Conservation (phyloP, 1,140 invertebrate species). For the Bombus huntii region DNA sequence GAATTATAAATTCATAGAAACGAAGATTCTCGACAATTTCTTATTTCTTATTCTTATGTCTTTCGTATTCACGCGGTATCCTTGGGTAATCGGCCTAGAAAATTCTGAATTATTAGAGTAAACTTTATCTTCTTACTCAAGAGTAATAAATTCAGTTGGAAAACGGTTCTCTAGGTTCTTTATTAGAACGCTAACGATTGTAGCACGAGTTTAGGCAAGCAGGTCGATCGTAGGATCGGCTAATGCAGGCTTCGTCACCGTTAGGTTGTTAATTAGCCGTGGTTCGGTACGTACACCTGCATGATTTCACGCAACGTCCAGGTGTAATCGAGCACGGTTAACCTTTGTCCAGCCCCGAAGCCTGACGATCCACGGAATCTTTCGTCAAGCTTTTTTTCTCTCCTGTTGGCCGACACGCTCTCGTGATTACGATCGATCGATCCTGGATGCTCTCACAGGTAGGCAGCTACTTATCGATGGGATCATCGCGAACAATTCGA, state of each 20-base stretch:
- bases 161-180: background rate
- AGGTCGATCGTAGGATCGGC: constrained; percentile 42
- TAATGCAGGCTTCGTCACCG: constrained; percentile 58
- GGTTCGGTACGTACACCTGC: constrained; percentile 56
- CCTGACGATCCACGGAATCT: constrained; percentile 56
- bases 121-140: no score
- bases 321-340: constrained; percentile 70
- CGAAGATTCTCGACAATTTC: no score
- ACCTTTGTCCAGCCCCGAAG: constrained; percentile 63
- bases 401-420: constrained; percentile 22
- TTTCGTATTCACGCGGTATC: no score
- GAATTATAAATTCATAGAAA: no score
- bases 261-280: constrained; percentile 66
- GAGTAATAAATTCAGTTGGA: background rate
- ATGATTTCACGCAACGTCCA: constrained; percentile 73
- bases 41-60: no score
- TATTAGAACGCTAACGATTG: background rate
- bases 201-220: constrained; percentile 28
- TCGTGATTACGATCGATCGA: constrained; percentile 41
- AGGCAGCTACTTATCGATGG: constrained; percentile 27
- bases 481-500: constrained; percentile 22
- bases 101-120: no score
- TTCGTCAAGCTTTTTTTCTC: constrained; percentile 44
- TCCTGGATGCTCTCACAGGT: constrained; percentile 1
- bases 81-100: no score